Percentiles rank a stretch among this genome's conserved stretches.
phyloP scores from a whole-genome alignment of 2,113 vertebrate species.

The Colistium nudipinnis region DNA sequence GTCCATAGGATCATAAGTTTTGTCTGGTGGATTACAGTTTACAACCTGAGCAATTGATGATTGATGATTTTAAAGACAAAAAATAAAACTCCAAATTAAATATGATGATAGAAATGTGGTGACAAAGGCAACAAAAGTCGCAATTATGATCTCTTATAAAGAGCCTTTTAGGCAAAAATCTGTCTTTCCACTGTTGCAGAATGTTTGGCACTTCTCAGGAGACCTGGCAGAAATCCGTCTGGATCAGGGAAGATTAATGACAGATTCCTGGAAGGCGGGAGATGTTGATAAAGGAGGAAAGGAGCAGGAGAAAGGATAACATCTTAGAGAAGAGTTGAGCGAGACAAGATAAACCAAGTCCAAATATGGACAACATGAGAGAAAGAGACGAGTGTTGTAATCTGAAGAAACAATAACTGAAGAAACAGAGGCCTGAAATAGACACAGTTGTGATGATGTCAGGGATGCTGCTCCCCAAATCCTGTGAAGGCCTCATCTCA shows the following conservation, averaged over 20 bases:
- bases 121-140: constrained; percentile 11
- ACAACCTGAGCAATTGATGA: neutral
- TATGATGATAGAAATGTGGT: constrained; percentile 26
- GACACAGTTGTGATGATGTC: constrained; percentile 45
- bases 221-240: constrained; percentile 43
- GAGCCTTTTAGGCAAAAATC: constrained; percentile 28
- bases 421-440: constrained; percentile 55
- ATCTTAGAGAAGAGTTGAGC: constrained; percentile 13
- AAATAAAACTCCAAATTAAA: neutral
- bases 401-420: constrained; percentile 29
- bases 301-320: constrained; percentile 7
- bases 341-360: constrained; percentile 49
- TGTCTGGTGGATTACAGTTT: too few relatives aligned
- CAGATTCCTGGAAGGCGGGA: constrained; percentile 20
- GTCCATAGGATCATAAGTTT: too few relatives aligned
- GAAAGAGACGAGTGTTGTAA: constrained; percentile 33
- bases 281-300: constrained; percentile 14
- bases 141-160: neutral
- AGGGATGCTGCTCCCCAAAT: constrained; percentile 10
- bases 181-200: too few relatives aligned
- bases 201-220: constrained; percentile 32
- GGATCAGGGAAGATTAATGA: constrained; percentile 44
- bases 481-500: neutral
- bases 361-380: constrained; percentile 60
- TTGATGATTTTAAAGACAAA: neutral